These are phyloP conservation scores for Drosophila percnosoma DNA, from an alignment of 2,888 invertebrate species.

Conservation along the genomic window DNA sequence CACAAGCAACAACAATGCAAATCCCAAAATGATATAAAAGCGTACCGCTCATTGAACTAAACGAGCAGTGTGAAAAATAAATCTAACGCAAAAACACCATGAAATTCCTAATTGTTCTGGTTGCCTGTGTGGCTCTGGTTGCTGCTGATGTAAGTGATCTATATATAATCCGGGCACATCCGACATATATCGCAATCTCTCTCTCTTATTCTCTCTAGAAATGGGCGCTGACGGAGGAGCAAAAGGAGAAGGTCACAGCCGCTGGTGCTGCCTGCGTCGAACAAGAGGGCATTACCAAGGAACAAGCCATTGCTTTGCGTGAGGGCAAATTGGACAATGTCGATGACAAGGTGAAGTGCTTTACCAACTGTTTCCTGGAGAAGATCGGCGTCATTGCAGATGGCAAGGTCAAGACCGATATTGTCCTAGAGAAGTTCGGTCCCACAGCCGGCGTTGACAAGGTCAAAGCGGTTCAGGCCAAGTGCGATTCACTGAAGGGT, in stretches of 20 bases:
- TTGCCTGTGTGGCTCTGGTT: conserved; percentile 60
- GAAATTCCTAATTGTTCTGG: conserved; percentile 70
- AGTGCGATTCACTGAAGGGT: conserved; percentile 66
- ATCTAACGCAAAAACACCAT: conserved; percentile 49
- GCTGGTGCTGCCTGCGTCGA: conserved; percentile 63
- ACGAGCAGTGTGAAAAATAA: conserved; percentile 56
- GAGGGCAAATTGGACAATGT: conserved; percentile 63
- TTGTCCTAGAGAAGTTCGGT: conserved; percentile 58
- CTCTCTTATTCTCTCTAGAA: not conserved
- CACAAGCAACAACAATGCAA: conserved; percentile 27
- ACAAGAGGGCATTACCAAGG: conserved; percentile 65
- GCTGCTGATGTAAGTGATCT: conserved; percentile 64
- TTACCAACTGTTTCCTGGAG: conserved; percentile 82
- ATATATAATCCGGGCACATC: not conserved
- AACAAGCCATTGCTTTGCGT: conserved; percentile 66
- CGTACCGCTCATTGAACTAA: conserved; percentile 28
- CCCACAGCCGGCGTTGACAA: conserved; percentile 61
- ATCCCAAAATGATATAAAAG: conserved; percentile 66
- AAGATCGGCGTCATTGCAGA: conserved; percentile 70
- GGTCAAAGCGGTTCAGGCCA: conserved; percentile 57
- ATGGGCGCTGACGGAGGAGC: conserved; percentile 68
- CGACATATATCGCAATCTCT: not conserved
- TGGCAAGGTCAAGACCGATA: conserved; percentile 68
- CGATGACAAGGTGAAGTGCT: conserved; percentile 75
- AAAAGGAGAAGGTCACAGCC: conserved; percentile 64